Base-by-base conservation (phyloP, 2,888 invertebrate species). In the Eudasyphora cyanicolor region DNA sequence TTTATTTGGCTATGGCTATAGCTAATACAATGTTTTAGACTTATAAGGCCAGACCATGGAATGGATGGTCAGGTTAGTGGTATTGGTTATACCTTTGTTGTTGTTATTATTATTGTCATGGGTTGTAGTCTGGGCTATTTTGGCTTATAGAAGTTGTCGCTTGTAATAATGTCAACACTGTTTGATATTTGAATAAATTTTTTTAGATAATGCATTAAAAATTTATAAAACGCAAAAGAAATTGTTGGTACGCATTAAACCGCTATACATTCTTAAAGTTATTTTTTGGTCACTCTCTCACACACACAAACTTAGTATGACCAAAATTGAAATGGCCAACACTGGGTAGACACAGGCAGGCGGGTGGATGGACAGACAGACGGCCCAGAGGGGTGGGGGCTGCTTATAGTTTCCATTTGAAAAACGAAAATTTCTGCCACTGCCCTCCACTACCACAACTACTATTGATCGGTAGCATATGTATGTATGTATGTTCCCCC, bases 1-100 rank as follows among this genome's bases (percentile, higher is more conserved):
- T n/a, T n/a, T n/a, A n/a, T 77, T 77, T 82, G 75, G 86, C 71
- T 84, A 85, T 60, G 38, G n/a, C n/a, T n/a, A n/a, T n/a, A n/a
- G n/a, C 29, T 60, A 71, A 35, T 60, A 29, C 69, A 82, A 49
- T 82, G 60, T 38, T 51, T 29, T 51, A 24, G 12, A 51, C 64
- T 35, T 60, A 64, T 82, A 81, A 70, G 85, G 81, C 21, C 78
- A 78, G 21, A 6, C 10, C 12, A 6, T 38, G 38, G 38, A 12
- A 71, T 69, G 54, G n/a, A 42, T 24, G 14, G 51, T n/a, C 42
- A 24, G n/a, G 12, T 35, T 5, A 38, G 21, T 64, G 69, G 51
- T 70, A 19, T 29, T 51, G 35, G 60, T 32, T 62, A 29, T 67
- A 32, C 42, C 6, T 2, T n/a, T 73, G 49, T 51, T 67, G 32